Percentiles rank a stretch among this genome's conserved stretches.
These are phyloP conservation scores for Hestina assimilis DNA, from an alignment of 1,140 invertebrate genomes.

Conservation along the genomic window DNA sequence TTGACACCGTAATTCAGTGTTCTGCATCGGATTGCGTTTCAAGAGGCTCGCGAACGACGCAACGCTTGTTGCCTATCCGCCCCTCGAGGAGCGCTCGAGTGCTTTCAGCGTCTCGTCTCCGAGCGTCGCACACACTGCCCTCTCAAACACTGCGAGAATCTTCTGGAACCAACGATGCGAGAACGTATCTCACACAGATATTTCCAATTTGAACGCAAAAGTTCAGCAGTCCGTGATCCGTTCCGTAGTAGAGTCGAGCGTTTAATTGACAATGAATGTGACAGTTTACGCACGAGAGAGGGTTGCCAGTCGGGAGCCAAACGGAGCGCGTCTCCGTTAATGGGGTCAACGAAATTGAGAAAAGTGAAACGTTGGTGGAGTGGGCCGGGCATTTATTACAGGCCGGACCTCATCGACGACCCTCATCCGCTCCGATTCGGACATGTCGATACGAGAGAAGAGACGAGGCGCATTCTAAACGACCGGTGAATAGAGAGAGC, in stretches of 20 bases:
- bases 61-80: slow-evolving; percentile 29
- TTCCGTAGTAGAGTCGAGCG: slow-evolving; percentile 38
- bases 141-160: slow-evolving; percentile 9
- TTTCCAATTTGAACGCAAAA: slow-evolving; percentile 39
- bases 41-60: slow-evolving; percentile 33
- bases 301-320: slow-evolving; percentile 47
- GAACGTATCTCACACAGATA: slow-evolving; percentile 41
- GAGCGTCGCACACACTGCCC: slow-evolving; percentile 13
- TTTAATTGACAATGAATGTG: slow-evolving; percentile 65
- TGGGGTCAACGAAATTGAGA: slow-evolving; percentile 70
- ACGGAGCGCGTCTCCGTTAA: slow-evolving; percentile 58
- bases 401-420: slow-evolving; percentile 39
- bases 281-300: slow-evolving; percentile 50
- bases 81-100: slow-evolving; percentile 36
- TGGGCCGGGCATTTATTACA: slow-evolving; percentile 57
- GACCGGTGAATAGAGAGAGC: slow-evolving; percentile 34
- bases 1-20: slow-evolving; percentile 44
- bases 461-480: slow-evolving; percentile 39
- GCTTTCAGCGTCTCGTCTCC: slow-evolving; percentile 37
- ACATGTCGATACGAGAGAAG: slow-evolving; percentile 40
- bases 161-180: slow-evolving; percentile 27
- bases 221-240: slow-evolving; percentile 43
- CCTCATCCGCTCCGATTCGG: slow-evolving; percentile 41
- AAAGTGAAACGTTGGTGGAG: slow-evolving; percentile 60
- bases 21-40: slow-evolving; percentile 44